phyloP scores from a whole-genome alignment of 53 echinoderm and acorn worm genomes.

The Arbacia lixula region DNA sequence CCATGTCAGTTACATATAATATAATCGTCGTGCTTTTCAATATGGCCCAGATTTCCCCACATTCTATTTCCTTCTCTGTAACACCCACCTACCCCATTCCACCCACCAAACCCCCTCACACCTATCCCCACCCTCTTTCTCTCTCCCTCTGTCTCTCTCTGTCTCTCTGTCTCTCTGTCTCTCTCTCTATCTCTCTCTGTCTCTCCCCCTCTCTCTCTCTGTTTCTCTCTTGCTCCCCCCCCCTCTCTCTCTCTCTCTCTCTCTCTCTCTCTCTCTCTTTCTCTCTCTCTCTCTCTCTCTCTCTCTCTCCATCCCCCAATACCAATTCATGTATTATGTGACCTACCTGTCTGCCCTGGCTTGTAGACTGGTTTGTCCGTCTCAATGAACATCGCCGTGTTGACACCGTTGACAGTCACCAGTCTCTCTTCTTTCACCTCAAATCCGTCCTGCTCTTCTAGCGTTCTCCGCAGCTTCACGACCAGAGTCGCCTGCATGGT shows the following conservation, averaged over 20 bases:
- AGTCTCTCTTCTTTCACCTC: slow-evolving; percentile 63
- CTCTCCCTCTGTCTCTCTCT: not conserved
- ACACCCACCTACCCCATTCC: not conserved
- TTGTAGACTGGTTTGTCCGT: slow-evolving; percentile 91
- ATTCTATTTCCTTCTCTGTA: too few relatives aligned
- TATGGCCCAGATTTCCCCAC: too few relatives aligned
- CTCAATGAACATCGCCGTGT: slow-evolving; percentile 83
- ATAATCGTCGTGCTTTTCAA: too few relatives aligned
- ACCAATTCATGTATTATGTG: not conserved
- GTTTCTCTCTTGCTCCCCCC: not conserved
- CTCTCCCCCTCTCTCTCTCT: not conserved
- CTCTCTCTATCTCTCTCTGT: not conserved
- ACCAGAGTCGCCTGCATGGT: slow-evolving; percentile 56
- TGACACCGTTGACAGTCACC: slow-evolving; percentile 62
- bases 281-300: not conserved
- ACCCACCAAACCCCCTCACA: not conserved
- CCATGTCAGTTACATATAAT: too few relatives aligned
- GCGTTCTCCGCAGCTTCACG: slow-evolving; percentile 60
- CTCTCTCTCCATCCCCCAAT: not conserved
- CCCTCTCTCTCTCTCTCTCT: not conserved
- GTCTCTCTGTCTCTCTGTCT: not conserved
- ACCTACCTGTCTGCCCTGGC: slow-evolving; percentile 78
- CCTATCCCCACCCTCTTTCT: not conserved
- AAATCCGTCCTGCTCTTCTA: slow-evolving; percentile 61
- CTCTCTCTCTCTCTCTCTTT: not conserved